Percentiles rank a stretch among this genome's conserved stretches.
Evolutionary conservation across 2,113 vertebrate genomes (phyloP).

Genomic region (Thymallus thymallus): DNA sequence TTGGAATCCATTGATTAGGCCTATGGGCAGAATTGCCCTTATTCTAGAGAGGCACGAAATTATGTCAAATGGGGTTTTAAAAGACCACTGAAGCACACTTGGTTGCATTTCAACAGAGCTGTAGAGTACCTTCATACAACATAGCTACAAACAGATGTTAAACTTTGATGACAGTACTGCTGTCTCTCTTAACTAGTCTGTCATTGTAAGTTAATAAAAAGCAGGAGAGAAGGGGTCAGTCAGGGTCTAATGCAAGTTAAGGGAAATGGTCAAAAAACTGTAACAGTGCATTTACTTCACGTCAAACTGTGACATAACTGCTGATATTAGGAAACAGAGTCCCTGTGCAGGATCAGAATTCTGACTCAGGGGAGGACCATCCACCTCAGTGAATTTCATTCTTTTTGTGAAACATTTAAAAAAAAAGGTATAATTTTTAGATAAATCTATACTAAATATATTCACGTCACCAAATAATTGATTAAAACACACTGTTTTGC

Average conservation of each 20-base stretch:
- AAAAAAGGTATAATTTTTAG: no score
- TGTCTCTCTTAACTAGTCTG: not conserved
- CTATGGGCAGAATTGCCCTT: no score
- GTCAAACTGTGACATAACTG: conserved; percentile 1
- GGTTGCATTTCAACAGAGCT: not conserved
- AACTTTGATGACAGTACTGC: not conserved
- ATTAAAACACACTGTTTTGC: no score
- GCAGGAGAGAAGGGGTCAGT: not conserved
- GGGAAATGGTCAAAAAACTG: not conserved
- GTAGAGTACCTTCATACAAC: not conserved
- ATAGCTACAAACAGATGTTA: not conserved
- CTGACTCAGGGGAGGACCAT: not conserved
- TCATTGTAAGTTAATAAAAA: not conserved
- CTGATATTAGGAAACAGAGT: not conserved
- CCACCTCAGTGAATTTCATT: no score
- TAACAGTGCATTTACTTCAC: not conserved
- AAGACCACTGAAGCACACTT: no score
- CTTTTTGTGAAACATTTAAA: no score
- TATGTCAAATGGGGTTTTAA: no score
- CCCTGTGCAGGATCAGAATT: not conserved
- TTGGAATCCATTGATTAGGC: no score
- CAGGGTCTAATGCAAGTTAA: not conserved
- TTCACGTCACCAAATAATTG: no score
- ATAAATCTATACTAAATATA: no score
- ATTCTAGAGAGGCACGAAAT: no score